Base-by-base conservation (phyloP, 2,888 invertebrate species). In the Deroplatys truncata region DNA sequence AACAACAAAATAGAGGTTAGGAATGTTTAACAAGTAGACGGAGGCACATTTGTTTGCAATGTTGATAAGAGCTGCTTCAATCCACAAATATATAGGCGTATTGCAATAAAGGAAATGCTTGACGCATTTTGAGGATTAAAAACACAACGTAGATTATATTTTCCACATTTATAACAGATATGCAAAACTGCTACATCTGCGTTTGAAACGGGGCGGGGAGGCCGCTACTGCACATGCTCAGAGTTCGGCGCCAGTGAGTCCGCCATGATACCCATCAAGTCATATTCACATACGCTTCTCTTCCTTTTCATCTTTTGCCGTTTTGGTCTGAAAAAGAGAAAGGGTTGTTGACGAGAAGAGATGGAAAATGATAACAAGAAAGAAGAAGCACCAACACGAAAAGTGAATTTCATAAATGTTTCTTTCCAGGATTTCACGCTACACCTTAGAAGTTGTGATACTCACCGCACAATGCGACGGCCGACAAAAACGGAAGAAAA, bases 341-440 rank as follows among this genome's bases (percentile, higher is more conserved):
- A 72, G 56, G 25, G 56, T 72, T 72, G 56, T 16, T 72, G 56
- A 25, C 25, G 56, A 72, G 25, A 72, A 72, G 25, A 4, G 56
- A 43, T 72, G 20, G 16, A 72, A 25, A 25, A 72, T 72, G 56
- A 72, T 72, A 20, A 72, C 25, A 72, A 72, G 20, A 72, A 72
- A 72, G 56, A 56, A 56, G 56, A 20, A 72, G 56, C 25, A 72
- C 56, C 20, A 72, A 72, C 88, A 88, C 84, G 89, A 89, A 89
- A 89, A 89, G 84, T 88, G 89, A 89, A 89, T 89, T 89, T 89
- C 88, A 88, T 85, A 88, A 89, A 89, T 85, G 87, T 89, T 89
- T 89, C 88, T 85, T 72, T 72, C 20, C 56, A 20, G 20, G 25
- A 72, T 72, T 72, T 82, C 28, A 49, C 28, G 28, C n/a, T 20